A percentile compares a stretch with the other conserved stretches of the same genome.
Evolutionary conservation across 64 coral and sea anemone species (phyloP).

Genomic region (Acropora tenuis): DNA sequence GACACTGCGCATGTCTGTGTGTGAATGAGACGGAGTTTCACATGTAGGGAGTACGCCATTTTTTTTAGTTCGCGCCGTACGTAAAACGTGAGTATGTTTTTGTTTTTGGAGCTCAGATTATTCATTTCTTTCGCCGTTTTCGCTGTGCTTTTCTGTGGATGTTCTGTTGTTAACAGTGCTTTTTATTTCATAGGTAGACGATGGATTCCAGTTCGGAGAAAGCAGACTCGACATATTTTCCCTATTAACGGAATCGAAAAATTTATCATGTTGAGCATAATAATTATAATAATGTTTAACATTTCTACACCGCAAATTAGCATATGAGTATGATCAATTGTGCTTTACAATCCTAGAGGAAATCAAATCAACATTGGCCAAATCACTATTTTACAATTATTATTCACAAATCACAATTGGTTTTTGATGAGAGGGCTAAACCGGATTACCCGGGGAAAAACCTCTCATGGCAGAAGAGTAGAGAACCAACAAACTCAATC

Average conservation of each 20-base stretch:
- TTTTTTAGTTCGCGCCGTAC: slow-evolving; percentile 34
- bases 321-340: too few species aligned
- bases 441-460: too few species aligned
- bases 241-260: slow-evolving; percentile 7
- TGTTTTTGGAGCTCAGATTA: slow-evolving; percentile 16
- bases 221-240: slow-evolving; percentile 48
- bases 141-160: not conserved
- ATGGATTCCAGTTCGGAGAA: slow-evolving; percentile 57
- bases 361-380: too few species aligned
- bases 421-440: too few species aligned
- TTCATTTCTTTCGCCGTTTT: slow-evolving; percentile 33
- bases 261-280: not conserved
- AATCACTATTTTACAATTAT: too few species aligned
- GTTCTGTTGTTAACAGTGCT: too few species aligned
- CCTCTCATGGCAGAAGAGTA: too few species aligned
- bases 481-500: too few species aligned
- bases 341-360: too few species aligned
- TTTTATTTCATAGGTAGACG: not conserved
- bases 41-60: slow-evolving; percentile 48
- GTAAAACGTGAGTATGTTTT: slow-evolving; percentile 51
- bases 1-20: slow-evolving; percentile 13
- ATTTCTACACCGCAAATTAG: too few species aligned
- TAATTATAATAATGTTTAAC: too few species aligned
- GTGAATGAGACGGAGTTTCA: slow-evolving; percentile 52
- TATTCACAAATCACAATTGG: too few species aligned